phyloP scores from a whole-genome alignment of 2,888 invertebrate genomes.

The Tridacna gigas region DNA sequence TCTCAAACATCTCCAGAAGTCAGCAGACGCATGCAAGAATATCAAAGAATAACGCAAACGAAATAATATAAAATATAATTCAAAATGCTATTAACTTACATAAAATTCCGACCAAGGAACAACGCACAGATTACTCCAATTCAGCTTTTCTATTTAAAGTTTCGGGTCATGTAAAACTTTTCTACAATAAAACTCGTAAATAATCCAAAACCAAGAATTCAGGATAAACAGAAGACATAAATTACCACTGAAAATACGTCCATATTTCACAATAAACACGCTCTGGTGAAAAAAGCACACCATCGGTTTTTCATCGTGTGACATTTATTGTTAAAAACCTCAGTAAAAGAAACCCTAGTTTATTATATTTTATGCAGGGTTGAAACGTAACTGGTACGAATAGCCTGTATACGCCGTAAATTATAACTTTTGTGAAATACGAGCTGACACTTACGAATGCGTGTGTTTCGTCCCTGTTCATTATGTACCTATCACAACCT shows the following conservation, averaged over 20 bases:
- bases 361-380: slow-evolving; percentile 23
- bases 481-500: no score
- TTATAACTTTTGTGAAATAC: slow-evolving; percentile 28
- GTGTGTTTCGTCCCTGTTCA: background rate
- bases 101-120: no score
- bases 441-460: slow-evolving; percentile 10
- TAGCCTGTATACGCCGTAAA: slow-evolving; percentile 8
- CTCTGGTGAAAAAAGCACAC: slow-evolving; percentile 10
- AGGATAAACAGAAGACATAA: slow-evolving; percentile 8
- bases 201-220: background rate
- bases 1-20: no score
- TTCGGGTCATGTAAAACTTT: background rate
- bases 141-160: background rate
- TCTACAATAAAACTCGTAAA: background rate
- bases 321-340: slow-evolving; percentile 23
- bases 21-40: no score
- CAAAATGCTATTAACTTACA: no score
- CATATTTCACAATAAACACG: slow-evolving; percentile 1
- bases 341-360: slow-evolving; percentile 4
- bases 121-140: background rate
- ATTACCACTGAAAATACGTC: background rate
- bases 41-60: no score
- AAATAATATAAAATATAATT: no score
- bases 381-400: slow-evolving; percentile 30
- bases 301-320: background rate